Evolutionary conservation across 2,888 invertebrate genomes (phyloP).

Genomic region (Ceriagrion tenellum): DNA sequence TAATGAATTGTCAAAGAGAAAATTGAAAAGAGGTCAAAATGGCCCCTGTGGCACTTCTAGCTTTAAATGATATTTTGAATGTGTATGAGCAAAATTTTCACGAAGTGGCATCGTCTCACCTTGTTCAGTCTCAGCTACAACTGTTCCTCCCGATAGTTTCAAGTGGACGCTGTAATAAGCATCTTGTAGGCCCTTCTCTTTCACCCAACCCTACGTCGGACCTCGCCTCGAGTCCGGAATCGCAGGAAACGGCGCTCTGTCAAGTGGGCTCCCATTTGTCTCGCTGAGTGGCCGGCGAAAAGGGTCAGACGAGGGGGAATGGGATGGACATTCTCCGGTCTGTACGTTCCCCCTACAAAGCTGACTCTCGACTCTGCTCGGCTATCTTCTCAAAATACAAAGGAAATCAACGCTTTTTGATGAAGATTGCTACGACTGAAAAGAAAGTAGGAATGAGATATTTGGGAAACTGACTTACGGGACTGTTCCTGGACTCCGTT

Average conservation of each 20-base stretch:
- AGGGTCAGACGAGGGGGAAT: background rate
- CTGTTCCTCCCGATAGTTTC: background rate
- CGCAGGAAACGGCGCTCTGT: background rate
- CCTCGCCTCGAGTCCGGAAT: background rate
- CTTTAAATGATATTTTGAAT: too few relatives aligned
- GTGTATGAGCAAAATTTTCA: too few relatives aligned
- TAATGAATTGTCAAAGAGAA: too few relatives aligned
- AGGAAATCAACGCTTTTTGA: too few relatives aligned
- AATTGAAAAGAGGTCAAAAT: too few relatives aligned
- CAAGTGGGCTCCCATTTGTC: constrained; percentile 38
- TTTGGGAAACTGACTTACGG: too few relatives aligned
- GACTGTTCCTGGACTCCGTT: too few relatives aligned
- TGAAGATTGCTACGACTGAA: too few relatives aligned
- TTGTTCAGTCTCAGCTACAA: background rate
- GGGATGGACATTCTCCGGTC: background rate
- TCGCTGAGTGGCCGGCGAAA: background rate
- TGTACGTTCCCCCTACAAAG: background rate
- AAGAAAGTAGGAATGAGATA: too few relatives aligned
- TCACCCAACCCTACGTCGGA: background rate
- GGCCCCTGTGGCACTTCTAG: too few relatives aligned
- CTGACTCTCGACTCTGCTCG: background rate
- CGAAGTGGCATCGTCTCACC: too few relatives aligned
- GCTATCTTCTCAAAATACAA: too few relatives aligned
- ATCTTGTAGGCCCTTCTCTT: background rate
- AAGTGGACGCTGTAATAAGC: background rate